Percentiles rank a stretch among this genome's conserved stretches.
These are phyloP conservation scores for Nesoenas mayeri DNA, from an alignment of 2,113 vertebrate genomes.

Conservation along the genomic window DNA sequence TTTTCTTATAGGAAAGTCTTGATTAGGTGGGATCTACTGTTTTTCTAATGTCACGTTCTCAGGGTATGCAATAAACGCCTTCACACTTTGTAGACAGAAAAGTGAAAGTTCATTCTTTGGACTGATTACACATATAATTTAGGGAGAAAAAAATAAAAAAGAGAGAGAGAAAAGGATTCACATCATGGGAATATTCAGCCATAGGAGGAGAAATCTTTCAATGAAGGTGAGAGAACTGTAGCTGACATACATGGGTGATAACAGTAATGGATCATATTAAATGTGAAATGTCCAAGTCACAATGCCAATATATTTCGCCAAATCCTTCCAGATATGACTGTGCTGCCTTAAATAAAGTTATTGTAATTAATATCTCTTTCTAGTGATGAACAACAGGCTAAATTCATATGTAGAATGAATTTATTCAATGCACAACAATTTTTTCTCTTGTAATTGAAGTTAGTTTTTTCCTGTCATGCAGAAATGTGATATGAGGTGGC, in stretches of 20 bases:
- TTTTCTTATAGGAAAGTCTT: accelerated
- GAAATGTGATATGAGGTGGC: not conserved
- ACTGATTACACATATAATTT: not conserved
- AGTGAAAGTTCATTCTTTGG: accelerated
- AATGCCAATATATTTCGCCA: not conserved
- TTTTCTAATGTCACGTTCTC: not conserved
- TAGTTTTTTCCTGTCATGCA: not conserved
- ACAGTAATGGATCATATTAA: not conserved
- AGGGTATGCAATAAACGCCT: not conserved
- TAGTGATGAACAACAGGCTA: not conserved
- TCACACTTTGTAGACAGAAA: not conserved
- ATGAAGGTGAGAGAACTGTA: not conserved
- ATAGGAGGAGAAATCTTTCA: not conserved
- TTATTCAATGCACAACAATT: not conserved
- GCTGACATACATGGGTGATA: accelerated
- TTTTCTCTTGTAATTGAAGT: not conserved
- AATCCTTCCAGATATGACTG: not conserved
- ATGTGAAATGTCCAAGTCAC: not conserved
- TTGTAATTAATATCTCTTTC: not conserved
- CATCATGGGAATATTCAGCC: not conserved
- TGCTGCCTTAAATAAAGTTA: not conserved
- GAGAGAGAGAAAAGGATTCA: not conserved
- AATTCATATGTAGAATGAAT: not conserved
- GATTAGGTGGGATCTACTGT: not conserved
- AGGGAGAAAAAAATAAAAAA: too few relatives aligned